Base-by-base conservation (phyloP, 2,888 invertebrate genomes). In the Drosophila paranaensis region DNA sequence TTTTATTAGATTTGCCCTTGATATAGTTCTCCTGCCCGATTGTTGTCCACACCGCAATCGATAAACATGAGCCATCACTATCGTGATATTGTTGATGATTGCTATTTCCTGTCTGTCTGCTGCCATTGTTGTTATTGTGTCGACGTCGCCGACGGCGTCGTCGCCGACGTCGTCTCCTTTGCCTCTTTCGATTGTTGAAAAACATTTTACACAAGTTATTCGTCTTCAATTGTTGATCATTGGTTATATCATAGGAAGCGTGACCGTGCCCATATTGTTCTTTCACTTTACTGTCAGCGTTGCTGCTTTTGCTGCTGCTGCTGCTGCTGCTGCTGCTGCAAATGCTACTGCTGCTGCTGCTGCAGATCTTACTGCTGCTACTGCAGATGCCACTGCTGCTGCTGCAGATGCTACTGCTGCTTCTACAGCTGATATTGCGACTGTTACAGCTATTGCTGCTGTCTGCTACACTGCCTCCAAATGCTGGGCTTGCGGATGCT, bases 171-270 rank as follows among this genome's bases (percentile, higher is more conserved):
- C 87, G 81, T 30, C 90, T 71, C 16, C 74, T 66, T n/a, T 77
- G 82, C 9, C 80, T 35, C 48, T 81, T 90, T 3, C 84, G 78
- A 58, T 80, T 84, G 16, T 81, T 90, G 55, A 74, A 87, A 35
- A 90, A 75, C 78, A 87, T 84, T 46, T 78, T 87, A 53, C 88
- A 81, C 10, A 90, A 56, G 43, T 69, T 89, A 45, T 84, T 90
- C 9, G 90, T 72, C 64, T 84, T 87, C 8, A 84, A 48, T 48
- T 90, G 90, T 25, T 90, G 90, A 55, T 87, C 87, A 27, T 81
- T 87, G 5, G 81, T 65, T 11, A 86, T 66, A n/a, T 83, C 88
- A 39, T 82, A 88, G 20, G 69, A 79, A 13, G 56, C 39, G 16
- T 75, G 62, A 11, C 55, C 71, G 53, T 84, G 73, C 16, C 79